A percentile compares a stretch with the other conserved stretches of the same genome.
phyloP scores from a whole-genome alignment of 2,888 invertebrate species.

The Griposia aprilina region DNA sequence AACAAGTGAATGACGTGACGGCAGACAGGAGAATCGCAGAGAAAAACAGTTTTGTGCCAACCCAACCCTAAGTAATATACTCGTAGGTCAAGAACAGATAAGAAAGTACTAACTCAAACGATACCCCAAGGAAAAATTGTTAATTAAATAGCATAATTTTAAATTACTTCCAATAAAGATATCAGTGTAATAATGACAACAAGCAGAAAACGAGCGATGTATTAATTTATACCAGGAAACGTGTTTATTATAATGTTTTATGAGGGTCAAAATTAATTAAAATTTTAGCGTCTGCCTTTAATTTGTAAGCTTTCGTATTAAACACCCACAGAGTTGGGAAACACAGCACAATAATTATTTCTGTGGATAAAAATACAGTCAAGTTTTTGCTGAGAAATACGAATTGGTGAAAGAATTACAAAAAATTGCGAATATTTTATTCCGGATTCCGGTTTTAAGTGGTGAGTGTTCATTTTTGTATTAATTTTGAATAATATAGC shows the following conservation, averaged over 20 bases:
- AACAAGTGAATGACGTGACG: neutral
- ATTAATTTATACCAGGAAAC: constrained; percentile 35
- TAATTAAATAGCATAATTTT: neutral
- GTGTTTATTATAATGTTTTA: constrained; percentile 58
- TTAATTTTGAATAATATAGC: constrained; percentile 3
- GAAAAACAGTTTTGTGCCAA: too few relatives aligned
- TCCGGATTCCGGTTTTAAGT: neutral
- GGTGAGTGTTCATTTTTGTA: neutral
- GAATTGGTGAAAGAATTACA: neutral
- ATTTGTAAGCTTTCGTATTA: constrained; percentile 45
- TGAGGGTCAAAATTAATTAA: constrained; percentile 58
- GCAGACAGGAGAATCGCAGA: neutral
- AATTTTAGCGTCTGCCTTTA: constrained; percentile 42
- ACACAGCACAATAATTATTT: constrained; percentile 21
- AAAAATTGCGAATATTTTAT: neutral
- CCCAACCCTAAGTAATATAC: neutral
- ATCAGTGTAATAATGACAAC: constrained; percentile 27
- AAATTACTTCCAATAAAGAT: constrained; percentile 21
- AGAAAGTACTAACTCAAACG: neutral
- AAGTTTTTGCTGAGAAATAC: neutral
- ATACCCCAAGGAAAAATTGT: neutral
- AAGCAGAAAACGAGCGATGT: constrained; percentile 30
- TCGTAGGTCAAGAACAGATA: neutral
- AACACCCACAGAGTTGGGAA: constrained; percentile 17
- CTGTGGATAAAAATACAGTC: constrained; percentile 8